phyloP scores from a whole-genome alignment of 1,140 invertebrate genomes.

The Caenorhabditis tropicalis region DNA sequence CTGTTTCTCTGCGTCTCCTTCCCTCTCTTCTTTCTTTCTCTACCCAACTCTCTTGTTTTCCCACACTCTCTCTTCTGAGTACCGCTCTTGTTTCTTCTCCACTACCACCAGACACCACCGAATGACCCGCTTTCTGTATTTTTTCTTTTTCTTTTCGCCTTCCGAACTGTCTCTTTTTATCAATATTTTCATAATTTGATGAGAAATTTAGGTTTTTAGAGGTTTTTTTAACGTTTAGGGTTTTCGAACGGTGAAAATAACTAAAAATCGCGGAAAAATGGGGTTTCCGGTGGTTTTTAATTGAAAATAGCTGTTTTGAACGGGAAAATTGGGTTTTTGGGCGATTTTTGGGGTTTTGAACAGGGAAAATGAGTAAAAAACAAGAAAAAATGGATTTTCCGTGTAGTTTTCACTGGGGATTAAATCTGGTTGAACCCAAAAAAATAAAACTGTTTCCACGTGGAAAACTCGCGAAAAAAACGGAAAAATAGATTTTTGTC shows the following conservation, averaged over 20 bases:
- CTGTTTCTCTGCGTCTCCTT: neutral
- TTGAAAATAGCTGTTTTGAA: neutral
- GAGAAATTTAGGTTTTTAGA: too few species aligned
- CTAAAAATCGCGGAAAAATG: neutral
- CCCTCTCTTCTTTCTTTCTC: neutral
- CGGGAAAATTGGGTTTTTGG: neutral
- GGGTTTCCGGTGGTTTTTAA: neutral
- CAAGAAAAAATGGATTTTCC: too few species aligned
- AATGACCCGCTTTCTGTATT: neutral
- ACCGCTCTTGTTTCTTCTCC: neutral
- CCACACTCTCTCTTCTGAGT: neutral
- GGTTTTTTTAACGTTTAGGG: neutral
- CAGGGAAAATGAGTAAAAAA: too few species aligned
- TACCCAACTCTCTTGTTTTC: neutral
- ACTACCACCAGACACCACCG: neutral
- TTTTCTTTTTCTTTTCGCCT: too few species aligned
- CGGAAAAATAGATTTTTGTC: too few species aligned
- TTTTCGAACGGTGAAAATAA: neutral
- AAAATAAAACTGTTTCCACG: too few species aligned
- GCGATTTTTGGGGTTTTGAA: neutral
- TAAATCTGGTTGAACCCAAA: too few species aligned
- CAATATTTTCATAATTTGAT: too few species aligned
- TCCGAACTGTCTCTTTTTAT: too few species aligned
- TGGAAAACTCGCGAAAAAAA: too few species aligned
- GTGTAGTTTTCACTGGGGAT: too few species aligned